phyloP scores from a whole-genome alignment of 2,888 invertebrate species.

The Lasioglossum zephyrum region DNA sequence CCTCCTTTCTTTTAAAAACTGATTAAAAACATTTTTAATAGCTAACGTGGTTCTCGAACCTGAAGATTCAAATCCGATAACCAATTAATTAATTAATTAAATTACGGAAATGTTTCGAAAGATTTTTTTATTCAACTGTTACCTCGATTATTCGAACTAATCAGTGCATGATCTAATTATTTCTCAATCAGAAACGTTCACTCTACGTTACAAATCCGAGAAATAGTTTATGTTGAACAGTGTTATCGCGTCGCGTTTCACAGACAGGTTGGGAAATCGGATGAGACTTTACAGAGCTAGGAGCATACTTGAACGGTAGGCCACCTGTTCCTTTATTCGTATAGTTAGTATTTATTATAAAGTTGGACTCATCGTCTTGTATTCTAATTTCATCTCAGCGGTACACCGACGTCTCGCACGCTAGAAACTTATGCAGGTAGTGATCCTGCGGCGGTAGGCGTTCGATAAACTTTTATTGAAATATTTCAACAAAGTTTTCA shows the following conservation, averaged over 20 bases:
- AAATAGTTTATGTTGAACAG: not conserved
- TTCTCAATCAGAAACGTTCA: no score
- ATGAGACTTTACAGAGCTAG: conserved; percentile 6
- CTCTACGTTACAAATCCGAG: no score
- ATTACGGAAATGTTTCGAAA: no score
- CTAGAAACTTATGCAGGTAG: conserved; percentile 20
- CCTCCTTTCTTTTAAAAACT: no score
- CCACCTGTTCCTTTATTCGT: conserved; percentile 18
- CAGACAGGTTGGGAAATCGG: not conserved
- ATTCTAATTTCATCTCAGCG: not conserved
- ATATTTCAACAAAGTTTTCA: not conserved
- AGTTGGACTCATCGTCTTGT: not conserved
- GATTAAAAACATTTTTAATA: no score
- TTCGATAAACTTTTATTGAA: conserved; percentile 6
- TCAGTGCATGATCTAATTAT: no score
- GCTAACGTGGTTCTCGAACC: no score
- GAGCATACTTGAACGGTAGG: not conserved
- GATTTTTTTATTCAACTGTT: no score
- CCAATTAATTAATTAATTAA: no score
- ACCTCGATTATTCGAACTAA: no score
- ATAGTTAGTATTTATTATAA: conserved; percentile 21
- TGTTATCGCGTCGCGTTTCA: not conserved
- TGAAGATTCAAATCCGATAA: no score
- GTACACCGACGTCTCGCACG: not conserved
- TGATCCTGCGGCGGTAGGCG: conserved; percentile 21